Conservation (phyloP, 2,797 vertebrate species). For the Bradypodion pumilum region DNA sequence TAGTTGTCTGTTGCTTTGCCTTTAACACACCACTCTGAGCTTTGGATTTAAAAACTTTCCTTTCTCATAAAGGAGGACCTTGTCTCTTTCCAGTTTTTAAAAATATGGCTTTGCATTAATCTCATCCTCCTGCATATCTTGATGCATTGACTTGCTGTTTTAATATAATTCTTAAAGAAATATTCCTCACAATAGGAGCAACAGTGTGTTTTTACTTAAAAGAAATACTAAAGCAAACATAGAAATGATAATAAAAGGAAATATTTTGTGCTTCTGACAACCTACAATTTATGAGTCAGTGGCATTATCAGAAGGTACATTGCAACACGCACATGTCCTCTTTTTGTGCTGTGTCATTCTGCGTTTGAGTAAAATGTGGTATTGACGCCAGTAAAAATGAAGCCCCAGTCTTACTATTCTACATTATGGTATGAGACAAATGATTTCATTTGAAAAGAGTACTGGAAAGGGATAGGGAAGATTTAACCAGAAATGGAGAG, state of each 20-base stretch:
- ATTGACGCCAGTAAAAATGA: not conserved
- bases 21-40: constrained; percentile 46
- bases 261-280: not conserved
- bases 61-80: not conserved
- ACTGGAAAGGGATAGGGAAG: too few species aligned
- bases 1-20: constrained; percentile 45
- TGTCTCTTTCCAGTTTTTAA: not conserved
- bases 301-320: not conserved
- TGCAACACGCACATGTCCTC: not conserved
- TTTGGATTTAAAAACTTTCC: constrained; percentile 42
- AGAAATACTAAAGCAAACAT: too few species aligned
- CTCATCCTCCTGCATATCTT: constrained; percentile 3
- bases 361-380: not conserved
- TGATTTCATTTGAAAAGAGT: not conserved
- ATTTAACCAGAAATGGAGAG: too few species aligned
- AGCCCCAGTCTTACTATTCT: not conserved
- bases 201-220: constrained; percentile 6
- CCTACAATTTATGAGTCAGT: not conserved
- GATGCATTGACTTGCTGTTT: constrained; percentile 24
- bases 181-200: constrained; percentile 26
- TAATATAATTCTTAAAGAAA: not conserved
- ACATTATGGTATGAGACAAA: not conserved
- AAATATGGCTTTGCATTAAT: not conserved
- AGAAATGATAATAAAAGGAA: too few species aligned
- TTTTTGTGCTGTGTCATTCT: not conserved